A percentile compares a stretch with the other conserved stretches of the same genome.
Conservation (phyloP, 2,888 invertebrate species). For the Nomada ferruginata region DNA sequence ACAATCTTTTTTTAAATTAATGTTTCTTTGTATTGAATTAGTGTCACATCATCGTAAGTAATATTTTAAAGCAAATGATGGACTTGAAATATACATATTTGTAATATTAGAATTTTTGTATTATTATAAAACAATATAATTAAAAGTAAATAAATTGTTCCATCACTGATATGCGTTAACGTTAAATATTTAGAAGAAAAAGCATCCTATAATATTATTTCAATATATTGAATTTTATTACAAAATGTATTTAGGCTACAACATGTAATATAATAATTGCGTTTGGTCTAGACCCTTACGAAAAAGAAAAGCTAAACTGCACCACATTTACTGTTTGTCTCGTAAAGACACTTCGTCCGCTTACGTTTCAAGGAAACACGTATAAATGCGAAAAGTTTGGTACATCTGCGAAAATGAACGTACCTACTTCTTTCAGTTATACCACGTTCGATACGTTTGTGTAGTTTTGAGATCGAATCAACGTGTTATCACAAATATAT, state of each 20-base stretch:
- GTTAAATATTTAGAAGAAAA: constrained; percentile 5
- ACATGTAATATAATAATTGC: constrained; percentile 84
- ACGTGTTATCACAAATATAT: constrained; percentile 53
- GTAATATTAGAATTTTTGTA: constrained; percentile 27
- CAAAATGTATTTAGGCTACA: constrained; percentile 84
- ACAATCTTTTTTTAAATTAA: constrained; percentile 1
- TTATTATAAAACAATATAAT: constrained; percentile 4
- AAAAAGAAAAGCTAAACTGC: constrained; percentile 81
- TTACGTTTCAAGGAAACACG: constrained; percentile 75
- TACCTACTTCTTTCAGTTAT: background rate
- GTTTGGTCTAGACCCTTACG: constrained; percentile 83
- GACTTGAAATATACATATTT: constrained; percentile 10
- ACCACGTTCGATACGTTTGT: constrained; percentile 35
- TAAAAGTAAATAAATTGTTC: constrained; percentile 15
- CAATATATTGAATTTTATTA: constrained; percentile 84
- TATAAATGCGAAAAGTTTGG: constrained; percentile 55
- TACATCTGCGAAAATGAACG: constrained; percentile 41
- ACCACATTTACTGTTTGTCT: constrained; percentile 76
- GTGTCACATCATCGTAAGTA: background rate
- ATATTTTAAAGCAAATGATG: constrained; percentile 20
- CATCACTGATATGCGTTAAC: background rate
- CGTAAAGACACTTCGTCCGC: constrained; percentile 70
- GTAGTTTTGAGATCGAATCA: constrained; percentile 47
- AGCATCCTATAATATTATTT: constrained; percentile 67
- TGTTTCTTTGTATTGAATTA: background rate